A percentile compares a stretch with the other conserved stretches of the same genome.
phyloP scores from a whole-genome alignment of 1,140 invertebrate species.

The Gryon sp. region DNA sequence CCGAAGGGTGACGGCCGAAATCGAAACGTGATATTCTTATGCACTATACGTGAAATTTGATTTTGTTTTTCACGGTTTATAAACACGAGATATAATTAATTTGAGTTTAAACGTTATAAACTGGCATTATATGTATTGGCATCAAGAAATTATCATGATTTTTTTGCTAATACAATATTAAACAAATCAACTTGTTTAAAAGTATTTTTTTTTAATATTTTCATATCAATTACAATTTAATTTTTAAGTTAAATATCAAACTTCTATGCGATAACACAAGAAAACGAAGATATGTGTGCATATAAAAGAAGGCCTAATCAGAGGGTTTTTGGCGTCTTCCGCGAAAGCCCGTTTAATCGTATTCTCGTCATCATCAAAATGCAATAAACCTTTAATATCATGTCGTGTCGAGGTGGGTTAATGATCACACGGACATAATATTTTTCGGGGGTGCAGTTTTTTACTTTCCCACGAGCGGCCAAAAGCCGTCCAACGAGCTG shows the following conservation, averaged over 20 bases:
- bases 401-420: conserved; percentile 49
- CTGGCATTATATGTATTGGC: no score
- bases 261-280: conserved; percentile 6
- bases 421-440: conserved; percentile 52
- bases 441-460: conserved; percentile 48
- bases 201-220: no score
- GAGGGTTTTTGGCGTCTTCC: conserved; percentile 29
- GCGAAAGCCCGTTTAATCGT: conserved; percentile 52
- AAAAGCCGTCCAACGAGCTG: conserved; percentile 41
- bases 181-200: not conserved
- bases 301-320: conserved; percentile 46
- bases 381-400: conserved; percentile 61
- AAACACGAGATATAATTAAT: conserved; percentile 47
- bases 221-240: no score
- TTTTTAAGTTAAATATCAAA: no score
- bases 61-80: conserved; percentile 50
- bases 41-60: conserved; percentile 39
- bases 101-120: conserved; percentile 16
- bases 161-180: no score
- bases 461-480: conserved; percentile 52
- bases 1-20: conserved; percentile 62
- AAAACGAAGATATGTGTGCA: conserved; percentile 36
- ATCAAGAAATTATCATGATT: conserved; percentile 23
- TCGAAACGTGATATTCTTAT: conserved; percentile 55
- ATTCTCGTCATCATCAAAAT: conserved; percentile 57